A percentile compares a stretch with the other conserved stretches of the same genome.
phyloP scores from a whole-genome alignment of 2,888 invertebrate genomes.

The Andricus curvator region DNA sequence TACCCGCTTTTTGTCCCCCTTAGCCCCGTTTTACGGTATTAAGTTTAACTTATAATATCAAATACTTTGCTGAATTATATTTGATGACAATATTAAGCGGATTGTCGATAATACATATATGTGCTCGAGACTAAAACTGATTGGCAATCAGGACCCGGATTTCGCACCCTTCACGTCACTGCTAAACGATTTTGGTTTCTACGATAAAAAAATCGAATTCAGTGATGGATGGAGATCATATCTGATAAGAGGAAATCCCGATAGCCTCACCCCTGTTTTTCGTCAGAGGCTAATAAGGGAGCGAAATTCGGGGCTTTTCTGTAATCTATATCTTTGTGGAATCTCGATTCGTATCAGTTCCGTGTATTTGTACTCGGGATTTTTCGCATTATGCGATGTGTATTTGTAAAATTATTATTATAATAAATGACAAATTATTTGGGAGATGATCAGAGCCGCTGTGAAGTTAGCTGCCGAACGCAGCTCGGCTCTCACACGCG shows the following conservation, averaged over 20 bases:
- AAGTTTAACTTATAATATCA: neutral
- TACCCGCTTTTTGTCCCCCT: too few relatives aligned
- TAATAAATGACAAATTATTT: neutral
- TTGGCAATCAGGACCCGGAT: conserved; percentile 36
- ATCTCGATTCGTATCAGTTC: neutral
- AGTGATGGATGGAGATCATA: conserved; percentile 30
- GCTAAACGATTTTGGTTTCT: conserved; percentile 19
- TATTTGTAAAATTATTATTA: neutral
- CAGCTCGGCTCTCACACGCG: too few relatives aligned
- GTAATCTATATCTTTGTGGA: neutral
- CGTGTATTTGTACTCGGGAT: neutral
- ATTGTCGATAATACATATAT: conserved; percentile 26
- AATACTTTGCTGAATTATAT: conserved; percentile 20
- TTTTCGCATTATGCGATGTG: neutral
- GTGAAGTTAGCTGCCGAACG: too few relatives aligned
- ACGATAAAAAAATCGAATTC: conserved; percentile 20
- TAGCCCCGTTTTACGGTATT: neutral
- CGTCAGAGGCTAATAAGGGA: neutral
- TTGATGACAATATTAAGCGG: neutral
- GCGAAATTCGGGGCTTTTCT: neutral
- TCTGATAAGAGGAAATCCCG: conserved; percentile 24
- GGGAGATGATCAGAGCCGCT: too few relatives aligned
- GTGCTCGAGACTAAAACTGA: conserved; percentile 14
- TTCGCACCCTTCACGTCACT: conserved; percentile 26
- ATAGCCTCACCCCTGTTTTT: conserved; percentile 3